Evolutionary conservation across 92 coral and sea anemone species (phyloP).

Genomic region (Paramuricea clavata): DNA sequence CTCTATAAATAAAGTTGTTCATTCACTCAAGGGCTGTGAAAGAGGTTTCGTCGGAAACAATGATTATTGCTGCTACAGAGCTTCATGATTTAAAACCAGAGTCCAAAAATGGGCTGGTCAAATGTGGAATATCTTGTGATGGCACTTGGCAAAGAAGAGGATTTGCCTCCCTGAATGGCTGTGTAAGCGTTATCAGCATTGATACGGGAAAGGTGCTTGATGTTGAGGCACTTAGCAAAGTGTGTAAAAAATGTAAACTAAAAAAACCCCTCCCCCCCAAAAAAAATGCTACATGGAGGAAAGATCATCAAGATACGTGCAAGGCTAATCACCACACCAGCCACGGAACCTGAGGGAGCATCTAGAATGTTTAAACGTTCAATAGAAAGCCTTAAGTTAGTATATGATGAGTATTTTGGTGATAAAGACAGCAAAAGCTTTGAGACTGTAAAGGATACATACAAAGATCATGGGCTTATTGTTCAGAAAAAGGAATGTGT

Average conservation of each 20-base stretch:
- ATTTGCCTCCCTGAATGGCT: conserved; percentile 57
- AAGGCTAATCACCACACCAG: conserved; percentile 68
- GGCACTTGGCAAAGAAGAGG: conserved; percentile 64
- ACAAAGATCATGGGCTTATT: conserved; percentile 9
- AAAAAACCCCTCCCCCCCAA: conserved; percentile 25
- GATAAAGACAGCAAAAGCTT: conserved; percentile 71
- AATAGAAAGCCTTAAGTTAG: conserved; percentile 46
- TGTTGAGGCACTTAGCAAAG: conserved; percentile 48
- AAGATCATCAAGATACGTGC: conserved; percentile 47
- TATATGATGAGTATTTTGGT: conserved; percentile 58
- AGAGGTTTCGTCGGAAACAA: conserved; percentile 36
- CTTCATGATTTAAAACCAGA: conserved; percentile 23
- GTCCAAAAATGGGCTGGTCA: conserved; percentile 11
- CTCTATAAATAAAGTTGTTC: no score
- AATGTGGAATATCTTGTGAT: conserved; percentile 55
- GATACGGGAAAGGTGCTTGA: conserved; percentile 62
- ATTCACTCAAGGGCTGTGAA: no score
- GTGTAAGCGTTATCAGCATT: conserved; percentile 44
- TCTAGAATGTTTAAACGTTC: conserved; percentile 57
- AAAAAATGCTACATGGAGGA: conserved; percentile 48
- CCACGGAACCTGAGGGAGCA: conserved; percentile 65
- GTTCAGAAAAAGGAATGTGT: conserved; percentile 50
- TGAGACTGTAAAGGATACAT: conserved; percentile 31
- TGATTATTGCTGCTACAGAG: conserved; percentile 59
- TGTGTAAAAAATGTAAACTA: conserved; percentile 47